Base-by-base conservation (phyloP, 2,888 invertebrate species). In the Belgica antarctica region DNA sequence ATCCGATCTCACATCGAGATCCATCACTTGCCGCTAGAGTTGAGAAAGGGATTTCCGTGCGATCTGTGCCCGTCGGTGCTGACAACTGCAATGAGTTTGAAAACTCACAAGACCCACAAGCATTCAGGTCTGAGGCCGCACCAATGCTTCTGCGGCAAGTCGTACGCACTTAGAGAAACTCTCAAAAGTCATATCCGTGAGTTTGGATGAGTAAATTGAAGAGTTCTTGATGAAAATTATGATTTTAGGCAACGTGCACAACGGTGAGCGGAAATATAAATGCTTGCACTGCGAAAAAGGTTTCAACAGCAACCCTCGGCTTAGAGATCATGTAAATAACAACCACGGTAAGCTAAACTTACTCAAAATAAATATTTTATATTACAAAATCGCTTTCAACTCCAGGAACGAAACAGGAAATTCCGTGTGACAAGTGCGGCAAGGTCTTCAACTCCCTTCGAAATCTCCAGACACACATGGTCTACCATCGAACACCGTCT, bases 71-170 rank as follows among this genome's bases (percentile, higher is more conserved):
- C 68, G 1, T 68, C 68, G 1, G 34, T 68, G 12, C 8, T 68
- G 12, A 68, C 68, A 12, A 68, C 68, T 17, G 25, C 52, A 28
- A 68, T 68, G 68, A 57, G 52, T 8, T 22, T 68, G 2, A 68
- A 68, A 57, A 68, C 68, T 5, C 68, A 68, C 57, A 68, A 68
- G 15, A 52, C 31, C 4, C 68, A 68, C 19, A 68, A 68, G 17
- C 68, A 68, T 57, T 57, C 57, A 22, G 34, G 34, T 1, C 3
- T 34, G 0, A 25, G 34, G n/a, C 52, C 57, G 2, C 52, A 57
- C 27, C 10, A 8, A 5, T 66, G 65, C 25, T 66, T 57, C 24
- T 68, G 68, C 19, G 28, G 46, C 4, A 68, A 68, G 52, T 47
- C 27, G 12, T 68, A 57, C 24, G 19, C 31, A 1, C 27, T 68